phyloP scores from a whole-genome alignment of 2,113 vertebrate species.

The Sakesphorus luctuosus region DNA sequence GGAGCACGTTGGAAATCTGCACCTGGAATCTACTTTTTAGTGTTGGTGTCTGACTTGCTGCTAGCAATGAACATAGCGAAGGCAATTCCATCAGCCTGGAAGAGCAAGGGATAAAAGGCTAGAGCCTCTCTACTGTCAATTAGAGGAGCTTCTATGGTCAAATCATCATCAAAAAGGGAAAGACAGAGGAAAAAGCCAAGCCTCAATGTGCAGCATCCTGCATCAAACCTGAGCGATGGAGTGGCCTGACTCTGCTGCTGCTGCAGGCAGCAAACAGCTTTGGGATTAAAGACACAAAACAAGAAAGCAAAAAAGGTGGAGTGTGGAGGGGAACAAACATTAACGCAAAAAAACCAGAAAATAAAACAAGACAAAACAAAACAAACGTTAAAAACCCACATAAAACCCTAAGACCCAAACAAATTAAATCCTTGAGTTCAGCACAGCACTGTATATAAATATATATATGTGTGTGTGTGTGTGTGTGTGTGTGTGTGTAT shows the following conservation, averaged over 20 bases:
- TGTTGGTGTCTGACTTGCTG: background rate
- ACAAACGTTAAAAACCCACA: background rate
- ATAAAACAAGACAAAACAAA: background rate
- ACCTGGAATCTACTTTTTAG: background rate
- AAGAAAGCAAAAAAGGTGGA: background rate
- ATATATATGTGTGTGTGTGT: background rate
- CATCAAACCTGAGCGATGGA: background rate
- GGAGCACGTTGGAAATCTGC: background rate
- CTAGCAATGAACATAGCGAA: background rate
- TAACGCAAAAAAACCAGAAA: background rate
- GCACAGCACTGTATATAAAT: background rate
- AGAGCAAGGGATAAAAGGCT: background rate
- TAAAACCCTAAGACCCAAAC: background rate
- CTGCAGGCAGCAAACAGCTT: background rate
- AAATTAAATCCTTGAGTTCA: background rate
- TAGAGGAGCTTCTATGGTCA: background rate
- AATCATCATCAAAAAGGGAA: background rate
- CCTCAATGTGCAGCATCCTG: background rate
- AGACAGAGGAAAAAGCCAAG: background rate
- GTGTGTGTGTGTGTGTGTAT: background rate
- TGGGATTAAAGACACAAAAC: background rate
- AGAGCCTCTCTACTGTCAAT: background rate
- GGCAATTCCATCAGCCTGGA: background rate
- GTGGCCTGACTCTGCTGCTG: background rate
- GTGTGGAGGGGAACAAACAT: background rate